Evolutionary conservation across 2,888 invertebrate genomes (phyloP).

Genomic region (Campopleginae sp.): DNA sequence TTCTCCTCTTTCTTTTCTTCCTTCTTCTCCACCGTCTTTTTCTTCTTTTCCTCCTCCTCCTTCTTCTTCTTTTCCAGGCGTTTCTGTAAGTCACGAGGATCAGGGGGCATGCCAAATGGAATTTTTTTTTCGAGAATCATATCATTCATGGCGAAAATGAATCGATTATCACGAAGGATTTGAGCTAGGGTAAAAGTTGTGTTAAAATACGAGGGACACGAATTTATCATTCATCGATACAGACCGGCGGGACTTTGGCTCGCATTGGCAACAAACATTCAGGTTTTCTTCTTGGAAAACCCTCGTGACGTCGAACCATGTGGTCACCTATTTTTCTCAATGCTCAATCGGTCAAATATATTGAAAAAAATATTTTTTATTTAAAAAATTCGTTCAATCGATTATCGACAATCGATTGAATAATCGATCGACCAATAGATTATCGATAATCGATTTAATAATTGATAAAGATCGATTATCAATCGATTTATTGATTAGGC

Average conservation of each 20-base stretch:
- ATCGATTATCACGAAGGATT: slow-evolving; percentile 13
- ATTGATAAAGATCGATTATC: not conserved
- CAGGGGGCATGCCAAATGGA: slow-evolving; percentile 74
- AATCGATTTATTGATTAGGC: not conserved
- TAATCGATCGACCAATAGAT: no score
- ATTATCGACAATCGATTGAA: no score
- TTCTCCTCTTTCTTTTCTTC: slow-evolving; percentile 80
- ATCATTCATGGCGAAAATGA: not conserved
- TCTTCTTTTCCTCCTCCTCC: slow-evolving; percentile 78
- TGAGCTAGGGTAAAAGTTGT: not conserved
- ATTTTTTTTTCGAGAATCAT: not conserved
- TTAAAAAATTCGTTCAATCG: no score
- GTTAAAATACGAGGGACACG: slow-evolving; percentile 22
- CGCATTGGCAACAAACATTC: not conserved
- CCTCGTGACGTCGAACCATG: slow-evolving; percentile 83
- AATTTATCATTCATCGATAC: slow-evolving; percentile 16
- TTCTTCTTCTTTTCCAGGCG: slow-evolving; percentile 84
- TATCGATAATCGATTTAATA: no score
- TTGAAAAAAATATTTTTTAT: not conserved
- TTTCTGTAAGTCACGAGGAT: slow-evolving; percentile 74
- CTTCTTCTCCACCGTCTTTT: slow-evolving; percentile 83
- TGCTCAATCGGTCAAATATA: not conserved
- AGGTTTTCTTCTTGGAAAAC: slow-evolving; percentile 18
- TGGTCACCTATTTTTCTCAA: slow-evolving; percentile 31
- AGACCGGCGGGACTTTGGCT: slow-evolving; percentile 5